A percentile compares a stretch with the other conserved stretches of the same genome.
These are phyloP conservation scores for Dendroctonus ponderosae DNA, from an alignment of 1,140 invertebrate genomes.

Conservation along the genomic window DNA sequence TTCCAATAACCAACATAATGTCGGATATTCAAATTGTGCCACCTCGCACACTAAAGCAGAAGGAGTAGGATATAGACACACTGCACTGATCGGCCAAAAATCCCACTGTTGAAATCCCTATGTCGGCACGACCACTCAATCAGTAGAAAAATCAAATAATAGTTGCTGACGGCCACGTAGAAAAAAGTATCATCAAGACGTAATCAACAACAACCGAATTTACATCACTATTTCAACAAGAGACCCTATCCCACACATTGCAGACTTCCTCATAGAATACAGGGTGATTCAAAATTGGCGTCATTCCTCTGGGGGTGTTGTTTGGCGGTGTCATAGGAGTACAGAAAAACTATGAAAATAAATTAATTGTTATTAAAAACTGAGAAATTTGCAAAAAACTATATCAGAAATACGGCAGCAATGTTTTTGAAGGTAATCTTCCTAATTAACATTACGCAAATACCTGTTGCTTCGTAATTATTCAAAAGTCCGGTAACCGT, in stretches of 20 bases:
- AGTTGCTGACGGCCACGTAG: slow-evolving; percentile 3
- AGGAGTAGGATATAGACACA: slow-evolving; percentile 18
- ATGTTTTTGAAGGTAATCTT: no score
- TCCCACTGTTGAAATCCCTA: slow-evolving; percentile 20
- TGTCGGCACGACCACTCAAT: slow-evolving; percentile 24
- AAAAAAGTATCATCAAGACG: slow-evolving; percentile 8
- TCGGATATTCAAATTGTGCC: slow-evolving; percentile 21
- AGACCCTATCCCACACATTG: slow-evolving; percentile 2
- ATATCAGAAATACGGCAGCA: no score
- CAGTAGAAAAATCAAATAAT: slow-evolving; percentile 34
- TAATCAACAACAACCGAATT: slow-evolving; percentile 27
- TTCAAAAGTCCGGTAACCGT: no score
- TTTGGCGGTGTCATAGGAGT: no score
- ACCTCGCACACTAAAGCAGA: background rate
- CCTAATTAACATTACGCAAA: no score
- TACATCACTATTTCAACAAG: slow-evolving; percentile 13
- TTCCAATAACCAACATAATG: slow-evolving; percentile 21
- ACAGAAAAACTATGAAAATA: no score
- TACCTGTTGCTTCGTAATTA: no score
- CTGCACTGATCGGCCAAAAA: slow-evolving; percentile 24
- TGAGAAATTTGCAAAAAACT: no score
- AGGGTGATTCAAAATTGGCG: no score
- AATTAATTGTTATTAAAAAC: no score
- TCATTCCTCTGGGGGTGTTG: no score
- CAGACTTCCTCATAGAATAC: slow-evolving; percentile 32